These are phyloP conservation scores for Axinella damicornis DNA, from an alignment of 37 sponge, comb jelly and placozoan species.

Conservation along the genomic window DNA sequence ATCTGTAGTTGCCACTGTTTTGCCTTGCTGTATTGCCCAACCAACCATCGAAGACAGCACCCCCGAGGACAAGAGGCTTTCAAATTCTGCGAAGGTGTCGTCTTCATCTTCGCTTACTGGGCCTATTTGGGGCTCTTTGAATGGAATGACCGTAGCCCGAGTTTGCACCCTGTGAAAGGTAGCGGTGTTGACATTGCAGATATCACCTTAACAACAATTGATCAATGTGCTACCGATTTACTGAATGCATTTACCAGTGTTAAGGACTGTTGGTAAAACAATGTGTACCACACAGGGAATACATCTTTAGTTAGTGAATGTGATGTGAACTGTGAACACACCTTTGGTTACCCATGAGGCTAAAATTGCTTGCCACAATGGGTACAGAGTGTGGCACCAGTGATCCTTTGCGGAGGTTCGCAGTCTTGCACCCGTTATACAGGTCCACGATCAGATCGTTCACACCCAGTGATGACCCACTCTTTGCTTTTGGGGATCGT, in stretches of 20 bases:
- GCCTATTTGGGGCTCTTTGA: not conserved
- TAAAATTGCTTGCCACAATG: slow-evolving; percentile 1
- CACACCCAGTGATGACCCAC: not conserved
- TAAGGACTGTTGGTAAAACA: too few relatives aligned
- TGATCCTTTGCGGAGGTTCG: slow-evolving; percentile 3
- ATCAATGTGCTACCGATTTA: too few relatives aligned
- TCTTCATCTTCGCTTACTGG: slow-evolving; percentile 11
- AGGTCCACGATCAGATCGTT: slow-evolving; percentile 11
- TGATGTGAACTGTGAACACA: not conserved
- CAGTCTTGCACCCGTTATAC: slow-evolving; percentile 1
- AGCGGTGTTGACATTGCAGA: too few relatives aligned
- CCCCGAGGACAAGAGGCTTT: too few relatives aligned
- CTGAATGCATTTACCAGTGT: too few relatives aligned
- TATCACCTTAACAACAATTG: too few relatives aligned
- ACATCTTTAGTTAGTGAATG: too few relatives aligned
- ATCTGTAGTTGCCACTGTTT: not conserved
- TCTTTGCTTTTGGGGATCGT: not conserved
- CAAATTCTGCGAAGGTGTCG: too few relatives aligned
- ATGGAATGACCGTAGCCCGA: not conserved
- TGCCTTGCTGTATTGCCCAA: not conserved
- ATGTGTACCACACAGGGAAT: too few relatives aligned
- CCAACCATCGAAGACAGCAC: not conserved
- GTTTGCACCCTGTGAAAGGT: not conserved
- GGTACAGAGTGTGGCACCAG: slow-evolving; percentile 4
- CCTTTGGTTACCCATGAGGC: not conserved